Evolutionary conservation across 2,888 invertebrate genomes (phyloP), one percentile per base, ranked within the genome.

Genomic region (Megamerina dolium): DNA sequence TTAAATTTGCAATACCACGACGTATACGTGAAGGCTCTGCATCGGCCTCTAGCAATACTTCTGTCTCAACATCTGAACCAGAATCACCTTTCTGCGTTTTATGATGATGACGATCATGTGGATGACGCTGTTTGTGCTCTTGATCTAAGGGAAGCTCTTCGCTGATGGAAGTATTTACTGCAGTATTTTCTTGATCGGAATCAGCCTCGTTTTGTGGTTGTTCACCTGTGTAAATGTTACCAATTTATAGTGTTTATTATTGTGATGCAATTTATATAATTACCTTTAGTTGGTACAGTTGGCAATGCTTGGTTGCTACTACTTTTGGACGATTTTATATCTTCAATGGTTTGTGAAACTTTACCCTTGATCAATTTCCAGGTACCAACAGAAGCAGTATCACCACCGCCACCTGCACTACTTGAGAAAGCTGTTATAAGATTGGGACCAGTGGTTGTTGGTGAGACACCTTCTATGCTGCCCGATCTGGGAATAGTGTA

Each of bases 361-460:
- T 67, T 69, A 39, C 70, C 71, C 52, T 71, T 71, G 49, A 71
- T 68, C 39, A 70, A 52, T 49, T 66, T 66, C 71, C 71, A 71
- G 46, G 71, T 69, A 43, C 70, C 69, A 12, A 67, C 59, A 21
- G 64, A 52, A 21, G 63, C 58, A 21, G 60, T 52, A 45, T 60
- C 67, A 40, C 56, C 54, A n/a, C n/a, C n/a, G n/a, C n/a, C n/a
- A n/a, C n/a, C n/a, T n/a, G n/a, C n/a, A 43, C 54, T 55, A 41
- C 56, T 57, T 2, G 69, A 58, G 10, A 62, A 47, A 33, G 63
- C 56, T 23, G 57, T 55, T 41, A 61, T 57, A 23, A 60, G 48
- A 53, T 56, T 60, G 20, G 65, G 58, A 4, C 59, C 61, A 19
- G 58, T 47, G 10, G 59, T 50, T 17, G 66, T 64, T 12, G 66